These are phyloP conservation scores for Catharus fuscescens DNA, from an alignment of 2,113 vertebrate species.

Conservation along the genomic window DNA sequence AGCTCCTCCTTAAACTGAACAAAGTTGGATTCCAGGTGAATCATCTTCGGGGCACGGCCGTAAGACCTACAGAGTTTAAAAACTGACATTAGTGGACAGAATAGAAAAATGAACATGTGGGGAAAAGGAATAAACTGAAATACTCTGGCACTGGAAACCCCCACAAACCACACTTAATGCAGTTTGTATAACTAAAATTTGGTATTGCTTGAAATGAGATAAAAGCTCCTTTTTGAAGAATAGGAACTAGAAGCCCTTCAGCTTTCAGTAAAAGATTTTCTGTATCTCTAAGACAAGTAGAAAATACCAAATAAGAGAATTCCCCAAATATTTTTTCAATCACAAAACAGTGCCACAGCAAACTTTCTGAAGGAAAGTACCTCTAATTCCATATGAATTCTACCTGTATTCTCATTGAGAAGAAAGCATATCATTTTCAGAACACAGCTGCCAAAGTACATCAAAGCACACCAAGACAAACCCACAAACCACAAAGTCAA, in stretches of 20 bases:
- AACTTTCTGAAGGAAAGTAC: not conserved
- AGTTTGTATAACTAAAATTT: not conserved
- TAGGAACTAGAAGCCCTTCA: not conserved
- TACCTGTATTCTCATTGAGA: not conserved
- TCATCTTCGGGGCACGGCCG: slow-evolving; percentile 97
- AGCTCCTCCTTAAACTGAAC: slow-evolving; percentile 98
- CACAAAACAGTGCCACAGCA: not conserved
- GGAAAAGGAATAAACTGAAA: not conserved
- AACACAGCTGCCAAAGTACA: not conserved
- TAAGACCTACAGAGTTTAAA: slow-evolving; percentile 84
- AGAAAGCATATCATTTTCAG: not conserved
- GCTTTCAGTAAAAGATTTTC: not conserved
- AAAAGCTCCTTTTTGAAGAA: not conserved
- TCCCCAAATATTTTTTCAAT: not conserved
- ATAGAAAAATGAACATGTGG: not conserved
- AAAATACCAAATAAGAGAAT: not conserved
- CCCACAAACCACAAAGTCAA: not conserved
- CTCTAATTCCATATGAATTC: not conserved
- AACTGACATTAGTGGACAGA: not conserved
- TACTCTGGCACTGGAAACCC: not conserved
- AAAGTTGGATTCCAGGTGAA: slow-evolving; percentile 98
- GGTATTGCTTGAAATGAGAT: not conserved
- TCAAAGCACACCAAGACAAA: not conserved
- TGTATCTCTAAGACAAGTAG: not conserved
- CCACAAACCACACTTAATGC: not conserved